A percentile compares a stretch with the other conserved stretches of the same genome.
Evolutionary conservation across 2,888 invertebrate species (phyloP).

Genomic region (Harmothoe impar): DNA sequence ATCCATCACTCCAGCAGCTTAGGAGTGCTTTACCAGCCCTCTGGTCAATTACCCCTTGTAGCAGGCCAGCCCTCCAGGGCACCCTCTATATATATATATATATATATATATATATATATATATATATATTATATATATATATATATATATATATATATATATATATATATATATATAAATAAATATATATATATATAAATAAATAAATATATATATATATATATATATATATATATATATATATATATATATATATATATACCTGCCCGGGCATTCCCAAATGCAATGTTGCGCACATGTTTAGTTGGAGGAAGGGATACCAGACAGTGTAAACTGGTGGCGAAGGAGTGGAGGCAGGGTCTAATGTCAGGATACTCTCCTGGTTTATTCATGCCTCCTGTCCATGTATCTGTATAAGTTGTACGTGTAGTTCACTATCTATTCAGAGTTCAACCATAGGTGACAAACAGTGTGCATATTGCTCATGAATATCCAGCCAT

Average conservation of each 20-base stretch:
- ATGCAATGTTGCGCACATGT: background rate
- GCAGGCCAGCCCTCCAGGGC: background rate
- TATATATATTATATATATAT: background rate
- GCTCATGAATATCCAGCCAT: no score
- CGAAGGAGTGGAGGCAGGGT: background rate
- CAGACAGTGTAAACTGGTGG: background rate
- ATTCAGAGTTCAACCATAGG: no score
- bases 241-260: slow-evolving; percentile 44
- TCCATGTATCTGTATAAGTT: no score
- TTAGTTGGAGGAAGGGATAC: background rate
- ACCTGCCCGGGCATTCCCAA: background rate
- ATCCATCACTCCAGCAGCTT: slow-evolving; percentile 32
- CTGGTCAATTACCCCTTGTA: background rate
- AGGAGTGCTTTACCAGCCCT: slow-evolving; percentile 16
- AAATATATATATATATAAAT: background rate
- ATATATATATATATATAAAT: slow-evolving; percentile 20
- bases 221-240: slow-evolving; percentile 45
- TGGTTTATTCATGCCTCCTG: slow-evolving; percentile 15
- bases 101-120: background rate
- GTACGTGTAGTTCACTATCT: no score
- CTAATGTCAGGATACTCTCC: slow-evolving; percentile 31
- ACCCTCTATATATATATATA: background rate
- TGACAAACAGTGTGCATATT: no score
- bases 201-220: slow-evolving; percentile 48
- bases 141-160: slow-evolving; percentile 52